Conservation (phyloP, 2,113 vertebrate species). For the Amia ocellicauda region DNA sequence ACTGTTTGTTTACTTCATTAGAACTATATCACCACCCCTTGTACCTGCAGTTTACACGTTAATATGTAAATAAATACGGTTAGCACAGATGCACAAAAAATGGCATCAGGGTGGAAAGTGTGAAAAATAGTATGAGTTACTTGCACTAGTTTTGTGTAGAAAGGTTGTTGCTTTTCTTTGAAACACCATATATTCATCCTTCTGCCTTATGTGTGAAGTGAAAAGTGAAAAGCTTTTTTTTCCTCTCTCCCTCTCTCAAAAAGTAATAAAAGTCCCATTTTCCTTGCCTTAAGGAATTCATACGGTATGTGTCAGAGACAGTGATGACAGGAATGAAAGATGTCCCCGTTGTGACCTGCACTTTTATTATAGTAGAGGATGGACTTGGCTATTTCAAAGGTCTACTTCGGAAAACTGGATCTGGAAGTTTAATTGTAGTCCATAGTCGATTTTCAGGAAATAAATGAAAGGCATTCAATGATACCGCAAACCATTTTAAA, state of each 20-base stretch:
- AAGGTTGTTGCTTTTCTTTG: background rate
- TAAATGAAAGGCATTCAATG: too few relatives aligned
- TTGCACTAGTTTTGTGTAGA: background rate
- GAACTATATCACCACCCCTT: too few relatives aligned
- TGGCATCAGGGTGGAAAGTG: background rate
- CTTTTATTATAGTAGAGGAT: slow-evolving; percentile 17
- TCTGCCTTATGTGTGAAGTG: background rate
- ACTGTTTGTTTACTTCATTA: too few relatives aligned
- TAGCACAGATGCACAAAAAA: background rate
- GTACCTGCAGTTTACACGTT: too few relatives aligned
- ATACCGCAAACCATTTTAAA: too few relatives aligned
- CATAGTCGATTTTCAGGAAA: too few relatives aligned
- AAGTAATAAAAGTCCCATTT: slow-evolving; percentile 5
- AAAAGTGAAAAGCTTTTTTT: slow-evolving; percentile 1
- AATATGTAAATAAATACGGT: background rate
- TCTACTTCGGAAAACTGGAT: too few relatives aligned
- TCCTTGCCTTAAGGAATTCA: slow-evolving; percentile 8
- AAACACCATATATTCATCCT: background rate
- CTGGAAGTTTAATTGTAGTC: too few relatives aligned
- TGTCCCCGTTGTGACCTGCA: slow-evolving; percentile 13
- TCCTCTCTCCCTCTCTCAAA: background rate
- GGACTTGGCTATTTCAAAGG: slow-evolving; percentile 4
- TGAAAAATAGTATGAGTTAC: background rate
- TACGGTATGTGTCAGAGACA: slow-evolving; percentile 15
- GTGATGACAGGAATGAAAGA: slow-evolving; percentile 22